phyloP scores from a whole-genome alignment of 1,140 invertebrate genomes.

The Diachasmimorpha longicaudata region DNA sequence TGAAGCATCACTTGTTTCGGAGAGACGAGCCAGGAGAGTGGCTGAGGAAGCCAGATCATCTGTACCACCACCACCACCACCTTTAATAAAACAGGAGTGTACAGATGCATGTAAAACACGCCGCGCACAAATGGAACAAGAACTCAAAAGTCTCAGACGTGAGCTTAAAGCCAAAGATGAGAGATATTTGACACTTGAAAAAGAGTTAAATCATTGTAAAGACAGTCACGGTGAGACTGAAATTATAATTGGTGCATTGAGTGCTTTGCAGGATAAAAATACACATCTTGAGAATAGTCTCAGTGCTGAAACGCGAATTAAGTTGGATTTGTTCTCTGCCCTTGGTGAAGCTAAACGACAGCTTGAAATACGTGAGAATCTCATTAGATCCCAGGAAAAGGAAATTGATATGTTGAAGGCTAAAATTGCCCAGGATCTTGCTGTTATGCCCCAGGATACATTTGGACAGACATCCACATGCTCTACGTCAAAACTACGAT shows the following conservation, averaged over 20 bases:
- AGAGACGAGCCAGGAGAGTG: slow-evolving; percentile 69
- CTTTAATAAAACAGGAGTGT: slow-evolving; percentile 68
- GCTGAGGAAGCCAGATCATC: slow-evolving; percentile 62
- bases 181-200: slow-evolving; percentile 53
- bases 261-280: slow-evolving; percentile 86
- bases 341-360: slow-evolving; percentile 93
- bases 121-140: slow-evolving; percentile 78
- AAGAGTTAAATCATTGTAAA: slow-evolving; percentile 62
- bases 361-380: slow-evolving; percentile 85
- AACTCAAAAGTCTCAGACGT: slow-evolving; percentile 74
- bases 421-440: slow-evolving; percentile 89
- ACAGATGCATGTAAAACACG: slow-evolving; percentile 78
- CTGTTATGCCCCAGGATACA: slow-evolving; percentile 84
- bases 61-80: slow-evolving; percentile 51
- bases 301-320: slow-evolving; percentile 93
- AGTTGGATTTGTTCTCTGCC: slow-evolving; percentile 95
- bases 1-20: slow-evolving; percentile 77
- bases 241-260: slow-evolving; percentile 80
- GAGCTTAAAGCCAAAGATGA: slow-evolving; percentile 82
- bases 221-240: slow-evolving; percentile 81
- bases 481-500: slow-evolving; percentile 68
- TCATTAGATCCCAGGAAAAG: slow-evolving; percentile 82
- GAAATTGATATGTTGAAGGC: slow-evolving; percentile 90
- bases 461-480: slow-evolving; percentile 62
- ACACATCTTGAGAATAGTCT: slow-evolving; percentile 89